Conservation (phyloP, 2,888 invertebrate genomes). For the Calliopum simillimum region DNA sequence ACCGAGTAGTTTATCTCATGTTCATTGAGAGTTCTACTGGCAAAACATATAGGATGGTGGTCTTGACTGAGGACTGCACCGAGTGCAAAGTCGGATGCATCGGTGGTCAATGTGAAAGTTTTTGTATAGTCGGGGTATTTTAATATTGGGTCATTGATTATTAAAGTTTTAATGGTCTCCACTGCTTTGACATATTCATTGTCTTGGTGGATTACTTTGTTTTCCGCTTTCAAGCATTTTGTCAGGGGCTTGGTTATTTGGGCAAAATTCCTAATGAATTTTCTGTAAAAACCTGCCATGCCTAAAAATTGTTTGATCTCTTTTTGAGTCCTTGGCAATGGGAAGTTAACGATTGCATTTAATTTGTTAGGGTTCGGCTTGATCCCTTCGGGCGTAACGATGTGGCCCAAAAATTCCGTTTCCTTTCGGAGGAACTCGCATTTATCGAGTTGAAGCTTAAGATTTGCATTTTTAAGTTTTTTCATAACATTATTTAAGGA, state of each 20-base stretch:
- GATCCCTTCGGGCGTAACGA: no score
- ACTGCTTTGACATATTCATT: not conserved
- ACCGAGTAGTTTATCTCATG: slow-evolving; percentile 14
- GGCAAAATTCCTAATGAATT: slow-evolving; percentile 4
- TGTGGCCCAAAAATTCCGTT: slow-evolving; percentile 12
- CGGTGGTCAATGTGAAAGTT: no score
- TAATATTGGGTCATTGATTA: no score
- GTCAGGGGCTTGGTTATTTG: slow-evolving; percentile 4
- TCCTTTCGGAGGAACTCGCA: slow-evolving; percentile 10
- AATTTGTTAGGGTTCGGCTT: slow-evolving; percentile 10
- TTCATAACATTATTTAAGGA: not conserved
- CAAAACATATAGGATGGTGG: slow-evolving; percentile 3
- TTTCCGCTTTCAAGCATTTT: slow-evolving; percentile 3
- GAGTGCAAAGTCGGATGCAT: not conserved
- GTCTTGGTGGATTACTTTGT: not conserved
- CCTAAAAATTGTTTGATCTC: slow-evolving; percentile 8
- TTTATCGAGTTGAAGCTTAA: slow-evolving; percentile 13
- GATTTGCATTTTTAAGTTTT: not conserved
- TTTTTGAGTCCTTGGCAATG: slow-evolving; percentile 7
- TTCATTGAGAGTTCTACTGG: not conserved
- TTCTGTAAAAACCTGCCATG: slow-evolving; percentile 7
- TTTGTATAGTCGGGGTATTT: no score
- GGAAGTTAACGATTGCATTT: slow-evolving; percentile 6
- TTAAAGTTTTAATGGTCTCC: no score
- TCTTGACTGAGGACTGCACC: slow-evolving; percentile 1